Evolutionary conservation across 2,797 vertebrate genomes (phyloP).

Genomic region (Buphagus erythrorhynchus): DNA sequence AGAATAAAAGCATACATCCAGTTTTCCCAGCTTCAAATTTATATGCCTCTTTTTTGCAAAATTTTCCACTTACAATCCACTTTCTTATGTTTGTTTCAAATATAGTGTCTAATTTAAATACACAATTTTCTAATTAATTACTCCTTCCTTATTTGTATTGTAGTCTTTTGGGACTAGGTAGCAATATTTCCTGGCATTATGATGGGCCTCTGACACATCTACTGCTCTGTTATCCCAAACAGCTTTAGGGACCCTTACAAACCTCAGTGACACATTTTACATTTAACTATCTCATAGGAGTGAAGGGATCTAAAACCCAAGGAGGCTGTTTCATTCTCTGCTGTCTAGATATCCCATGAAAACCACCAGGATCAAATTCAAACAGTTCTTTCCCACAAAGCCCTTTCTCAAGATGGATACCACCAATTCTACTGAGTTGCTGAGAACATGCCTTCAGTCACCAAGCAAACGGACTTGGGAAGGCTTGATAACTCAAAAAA

Average conservation of each 20-base stretch:
- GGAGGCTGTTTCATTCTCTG: neutral
- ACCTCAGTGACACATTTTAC: neutral
- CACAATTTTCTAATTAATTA: neutral
- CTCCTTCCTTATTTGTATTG: neutral
- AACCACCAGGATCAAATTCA: neutral
- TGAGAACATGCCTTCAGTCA: neutral
- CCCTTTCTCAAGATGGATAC: neutral
- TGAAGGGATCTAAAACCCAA: neutral
- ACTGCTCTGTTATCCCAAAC: neutral
- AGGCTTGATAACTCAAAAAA: neutral
- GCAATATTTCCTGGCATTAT: neutral
- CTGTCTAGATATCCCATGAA: neutral
- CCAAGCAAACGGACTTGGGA: neutral
- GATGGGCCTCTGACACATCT: neutral
- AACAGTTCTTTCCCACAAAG: neutral
- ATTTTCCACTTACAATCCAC: neutral
- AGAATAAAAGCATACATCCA: neutral
- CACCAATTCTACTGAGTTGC: neutral
- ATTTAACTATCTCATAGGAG: neutral
- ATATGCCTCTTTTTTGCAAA: neutral
- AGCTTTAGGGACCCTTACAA: neutral
- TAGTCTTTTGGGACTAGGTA: neutral
- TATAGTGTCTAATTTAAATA: neutral
- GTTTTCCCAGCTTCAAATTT: neutral
- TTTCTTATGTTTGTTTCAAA: neutral